Evolutionary conservation across 2,797 vertebrate species (phyloP), one percentile per base, ranked within the genome.

Genomic region (Trichosurus vulpecula): DNA sequence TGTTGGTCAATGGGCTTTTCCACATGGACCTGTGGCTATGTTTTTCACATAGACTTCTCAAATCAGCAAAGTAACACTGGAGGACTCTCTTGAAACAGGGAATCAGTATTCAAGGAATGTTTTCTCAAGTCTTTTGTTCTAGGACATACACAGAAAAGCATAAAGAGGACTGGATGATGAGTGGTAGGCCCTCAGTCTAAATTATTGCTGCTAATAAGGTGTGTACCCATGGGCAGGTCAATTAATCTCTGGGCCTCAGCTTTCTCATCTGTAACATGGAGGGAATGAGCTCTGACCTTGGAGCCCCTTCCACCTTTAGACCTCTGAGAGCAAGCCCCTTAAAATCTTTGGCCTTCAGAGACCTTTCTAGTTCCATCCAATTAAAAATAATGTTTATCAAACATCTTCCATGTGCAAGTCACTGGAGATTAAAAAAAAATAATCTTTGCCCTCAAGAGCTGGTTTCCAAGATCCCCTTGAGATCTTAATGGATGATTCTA

Each of bases 1-100:
- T 95, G 93, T 97, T 97, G 96, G 97, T 97, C 98, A 94, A 97
- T 98, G 95, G 97, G 96, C 94, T 97, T 87, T 87, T 51, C 8
- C 22, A 87, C 3, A 0, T 95, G 94, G 41, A 95, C 97, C 97
- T 97, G 74, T 27, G 74, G 10, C 1, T 47, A 51, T 81, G n/a
- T 35, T 81, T 22, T 27, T 11, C 41, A 87, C 8, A 51, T 1
- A 11, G 22, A 27, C 41, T 87, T 47, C 25, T 25, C n/a, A 47
- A 87, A 29, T 51, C 22, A 47, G 74, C 41, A 25, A 51, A 87
- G 41, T 27, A 27, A 27, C 3, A 10, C 9, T 51, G 22, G 74
- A 47, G 25, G 22, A 0, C 41, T 87, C 3, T 87, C 25, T 1
- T 27, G 41, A 87, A 27, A 87, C 25, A 51, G 0, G 9, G 22